phyloP scores from a whole-genome alignment of 2,888 invertebrate species.

The Boloria euphrosyne region DNA sequence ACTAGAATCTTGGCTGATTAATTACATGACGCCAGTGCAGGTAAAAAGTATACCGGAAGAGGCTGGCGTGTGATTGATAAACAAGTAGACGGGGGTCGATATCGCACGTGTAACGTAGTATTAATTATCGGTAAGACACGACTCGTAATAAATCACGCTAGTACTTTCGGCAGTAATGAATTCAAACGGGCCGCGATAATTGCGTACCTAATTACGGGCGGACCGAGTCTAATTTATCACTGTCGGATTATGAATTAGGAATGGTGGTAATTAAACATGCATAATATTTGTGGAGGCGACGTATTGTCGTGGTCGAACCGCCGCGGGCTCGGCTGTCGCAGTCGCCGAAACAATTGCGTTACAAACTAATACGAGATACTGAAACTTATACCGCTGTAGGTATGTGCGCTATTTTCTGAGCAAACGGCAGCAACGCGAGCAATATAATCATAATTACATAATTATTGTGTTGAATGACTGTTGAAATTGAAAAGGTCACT shows the following conservation, averaged over 20 bases:
- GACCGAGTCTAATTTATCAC: conserved; percentile 77
- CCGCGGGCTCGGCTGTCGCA: conserved; percentile 40
- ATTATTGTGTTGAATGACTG: background rate
- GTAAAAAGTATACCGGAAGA: conserved; percentile 59
- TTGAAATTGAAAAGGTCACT: too few species aligned
- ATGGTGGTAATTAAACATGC: conserved; percentile 78
- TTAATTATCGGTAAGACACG: conserved; percentile 72
- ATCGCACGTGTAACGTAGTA: conserved; percentile 66
- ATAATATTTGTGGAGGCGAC: conserved; percentile 72
- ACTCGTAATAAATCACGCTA: conserved; percentile 73
- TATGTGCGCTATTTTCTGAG: conserved; percentile 38
- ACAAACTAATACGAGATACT: conserved; percentile 59
- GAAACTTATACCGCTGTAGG: conserved; percentile 48
- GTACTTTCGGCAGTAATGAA: conserved; percentile 75
- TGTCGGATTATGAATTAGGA: conserved; percentile 81
- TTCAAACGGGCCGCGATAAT: conserved; percentile 79
- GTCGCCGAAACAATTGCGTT: conserved; percentile 62
- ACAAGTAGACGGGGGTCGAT: conserved; percentile 47
- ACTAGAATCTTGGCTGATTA: conserved; percentile 70
- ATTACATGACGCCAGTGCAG: conserved; percentile 56
- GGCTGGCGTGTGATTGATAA: conserved; percentile 53
- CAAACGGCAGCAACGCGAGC: conserved; percentile 2
- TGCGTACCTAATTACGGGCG: conserved; percentile 78
- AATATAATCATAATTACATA: conserved; percentile 7
- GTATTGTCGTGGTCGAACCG: conserved; percentile 47